Evolutionary conservation across 2,113 vertebrate genomes (phyloP).

Genomic region (Rostratula benghalensis): DNA sequence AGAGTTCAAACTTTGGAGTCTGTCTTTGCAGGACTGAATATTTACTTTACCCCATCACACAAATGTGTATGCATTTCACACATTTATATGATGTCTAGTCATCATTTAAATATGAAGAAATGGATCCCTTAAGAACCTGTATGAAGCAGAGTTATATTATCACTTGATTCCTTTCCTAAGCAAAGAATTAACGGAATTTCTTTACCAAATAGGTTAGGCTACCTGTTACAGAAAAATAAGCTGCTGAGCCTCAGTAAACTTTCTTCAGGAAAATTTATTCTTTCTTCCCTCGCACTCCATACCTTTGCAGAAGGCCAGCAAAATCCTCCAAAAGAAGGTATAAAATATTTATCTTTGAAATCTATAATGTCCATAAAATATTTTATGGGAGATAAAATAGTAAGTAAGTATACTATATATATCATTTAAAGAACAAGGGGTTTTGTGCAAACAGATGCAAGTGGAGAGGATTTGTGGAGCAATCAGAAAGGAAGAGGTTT

Average conservation of each 20-base stretch:
- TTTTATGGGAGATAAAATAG: neutral
- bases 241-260: neutral
- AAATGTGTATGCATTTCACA: neutral
- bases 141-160: neutral
- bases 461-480: neutral
- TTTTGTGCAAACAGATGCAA: neutral
- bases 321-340: neutral
- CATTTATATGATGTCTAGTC: neutral
- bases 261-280: neutral
- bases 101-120: neutral
- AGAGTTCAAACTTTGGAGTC: neutral
- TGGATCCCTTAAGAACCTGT: neutral
- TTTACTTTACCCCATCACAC: neutral
- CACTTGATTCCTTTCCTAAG: neutral
- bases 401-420: neutral
- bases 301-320: neutral
- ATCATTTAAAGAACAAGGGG: neutral
- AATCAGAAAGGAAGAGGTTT: neutral
- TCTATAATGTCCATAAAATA: neutral
- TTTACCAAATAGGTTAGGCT: neutral
- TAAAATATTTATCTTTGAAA: neutral
- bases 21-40: neutral
- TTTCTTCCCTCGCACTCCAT: neutral
- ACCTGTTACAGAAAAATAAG: neutral
- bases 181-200: neutral